These are phyloP conservation scores for Steinernema feltiae DNA, from an alignment of 1,140 invertebrate species.

Conservation along the genomic window DNA sequence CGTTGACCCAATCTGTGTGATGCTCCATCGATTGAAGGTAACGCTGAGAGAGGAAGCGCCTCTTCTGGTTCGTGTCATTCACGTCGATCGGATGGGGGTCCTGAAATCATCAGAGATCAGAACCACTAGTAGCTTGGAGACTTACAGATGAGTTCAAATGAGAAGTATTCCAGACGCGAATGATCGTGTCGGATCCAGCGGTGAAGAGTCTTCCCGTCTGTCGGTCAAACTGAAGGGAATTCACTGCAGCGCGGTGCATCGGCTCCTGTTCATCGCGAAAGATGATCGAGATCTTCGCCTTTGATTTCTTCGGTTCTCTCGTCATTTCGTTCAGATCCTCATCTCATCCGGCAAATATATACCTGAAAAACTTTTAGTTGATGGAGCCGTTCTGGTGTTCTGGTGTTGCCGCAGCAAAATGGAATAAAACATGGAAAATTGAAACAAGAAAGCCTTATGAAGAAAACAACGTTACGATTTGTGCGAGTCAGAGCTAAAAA, in stretches of 20 bases:
- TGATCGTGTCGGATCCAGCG: slow-evolving; percentile 94
- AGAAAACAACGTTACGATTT: too few relatives aligned
- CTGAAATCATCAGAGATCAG: neutral
- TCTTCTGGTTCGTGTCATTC: neutral
- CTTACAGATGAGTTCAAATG: neutral
- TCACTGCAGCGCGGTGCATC: slow-evolving; percentile 86
- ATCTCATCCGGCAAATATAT: too few relatives aligned
- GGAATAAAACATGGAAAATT: too few relatives aligned
- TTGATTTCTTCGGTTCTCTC: too few relatives aligned
- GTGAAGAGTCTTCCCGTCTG: slow-evolving; percentile 81
- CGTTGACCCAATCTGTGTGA: slow-evolving; percentile 99
- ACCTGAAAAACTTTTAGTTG: too few relatives aligned
- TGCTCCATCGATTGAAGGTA: slow-evolving; percentile 84
- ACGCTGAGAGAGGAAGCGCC: neutral
- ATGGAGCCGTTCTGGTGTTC: too few relatives aligned
- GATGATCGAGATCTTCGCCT: slow-evolving; percentile 97
- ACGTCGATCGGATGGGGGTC: neutral
- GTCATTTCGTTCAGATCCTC: too few relatives aligned
- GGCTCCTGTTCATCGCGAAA: slow-evolving; percentile 91
- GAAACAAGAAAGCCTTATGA: too few relatives aligned
- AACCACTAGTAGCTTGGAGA: neutral
- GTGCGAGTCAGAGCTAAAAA: too few relatives aligned
- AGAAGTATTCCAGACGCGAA: slow-evolving; percentile 80
- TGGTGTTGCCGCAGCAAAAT: too few relatives aligned
- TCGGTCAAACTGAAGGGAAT: slow-evolving; percentile 86